phyloP scores from a whole-genome alignment of 2,113 vertebrate species.

The Eidolon helvum region DNA sequence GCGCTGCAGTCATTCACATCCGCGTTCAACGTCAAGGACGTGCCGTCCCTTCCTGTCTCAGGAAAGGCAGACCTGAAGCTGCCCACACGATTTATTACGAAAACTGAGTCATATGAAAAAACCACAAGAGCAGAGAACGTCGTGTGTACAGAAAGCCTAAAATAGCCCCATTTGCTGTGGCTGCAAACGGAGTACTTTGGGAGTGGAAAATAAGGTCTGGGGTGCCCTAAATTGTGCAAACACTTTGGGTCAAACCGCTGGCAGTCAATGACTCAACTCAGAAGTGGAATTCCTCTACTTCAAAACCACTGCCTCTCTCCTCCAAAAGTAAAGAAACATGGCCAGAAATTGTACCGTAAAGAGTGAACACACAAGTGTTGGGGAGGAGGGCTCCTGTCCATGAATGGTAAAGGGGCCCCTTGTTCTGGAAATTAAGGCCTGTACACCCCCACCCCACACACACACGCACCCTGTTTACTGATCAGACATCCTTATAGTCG shows the following conservation, averaged over 20 bases:
- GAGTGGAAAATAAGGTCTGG: not conserved
- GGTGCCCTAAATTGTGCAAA: not conserved
- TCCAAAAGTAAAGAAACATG: not conserved
- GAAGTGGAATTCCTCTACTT: not conserved
- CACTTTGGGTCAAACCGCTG: not conserved
- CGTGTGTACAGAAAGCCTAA: not conserved
- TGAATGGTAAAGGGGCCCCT: not conserved
- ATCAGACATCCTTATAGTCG: not conserved
- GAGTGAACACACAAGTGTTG: not conserved
- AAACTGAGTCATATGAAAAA: constrained; percentile 3
- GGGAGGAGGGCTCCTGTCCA: not conserved
- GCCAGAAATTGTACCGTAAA: not conserved
- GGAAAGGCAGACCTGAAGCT: not conserved
- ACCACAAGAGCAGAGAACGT: not conserved
- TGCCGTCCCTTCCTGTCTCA: not conserved
- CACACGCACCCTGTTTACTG: too few species aligned
- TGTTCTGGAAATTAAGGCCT: not conserved
- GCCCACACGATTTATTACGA: not conserved
- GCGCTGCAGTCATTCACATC: not conserved
- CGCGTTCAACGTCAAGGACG: fast-evolving
- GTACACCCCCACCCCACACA: too few species aligned
- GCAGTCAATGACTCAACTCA: not conserved
- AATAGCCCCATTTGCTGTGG: not conserved
- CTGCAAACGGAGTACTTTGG: fast-evolving
- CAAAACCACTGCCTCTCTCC: not conserved